These are phyloP conservation scores for Glaucopsyche alexis DNA, from an alignment of 2,888 invertebrate genomes.

Conservation along the genomic window DNA sequence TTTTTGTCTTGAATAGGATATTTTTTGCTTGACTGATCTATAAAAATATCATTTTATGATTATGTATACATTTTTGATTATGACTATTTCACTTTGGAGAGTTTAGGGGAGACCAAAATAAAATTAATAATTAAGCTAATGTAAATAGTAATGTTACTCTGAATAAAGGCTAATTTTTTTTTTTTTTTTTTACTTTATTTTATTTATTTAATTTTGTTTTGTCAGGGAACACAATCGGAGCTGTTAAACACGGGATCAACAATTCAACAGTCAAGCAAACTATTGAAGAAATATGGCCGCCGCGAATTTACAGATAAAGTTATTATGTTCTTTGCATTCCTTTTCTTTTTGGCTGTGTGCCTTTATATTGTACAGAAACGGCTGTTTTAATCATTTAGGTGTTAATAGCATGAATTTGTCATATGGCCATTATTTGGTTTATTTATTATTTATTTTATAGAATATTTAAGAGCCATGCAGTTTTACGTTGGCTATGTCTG, in stretches of 20 bases:
- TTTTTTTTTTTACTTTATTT: neutral
- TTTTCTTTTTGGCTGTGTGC: constrained; percentile 93
- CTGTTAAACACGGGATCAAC: constrained; percentile 91
- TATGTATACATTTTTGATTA: too few relatives aligned
- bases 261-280: constrained; percentile 93
- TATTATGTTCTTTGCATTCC: constrained; percentile 91
- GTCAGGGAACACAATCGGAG: constrained; percentile 87
- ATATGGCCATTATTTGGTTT: neutral
- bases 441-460: too few relatives aligned
- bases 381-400: constrained; percentile 79
- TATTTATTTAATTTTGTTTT: neutral
- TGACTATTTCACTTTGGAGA: too few relatives aligned
- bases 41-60: too few relatives aligned
- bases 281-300: constrained; percentile 95
- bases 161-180: too few relatives aligned
- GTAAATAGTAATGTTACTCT: too few relatives aligned
- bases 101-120: too few relatives aligned
- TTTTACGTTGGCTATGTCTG: neutral
- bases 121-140: too few relatives aligned
- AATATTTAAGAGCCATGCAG: neutral
- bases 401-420: neutral
- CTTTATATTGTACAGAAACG: constrained; percentile 96
- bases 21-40: too few relatives aligned
- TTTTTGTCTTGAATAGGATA: too few relatives aligned
- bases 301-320: constrained; percentile 97